Evolutionary conservation across 64 coral and sea anemone species (phyloP).

Genomic region (Montipora sp.): DNA sequence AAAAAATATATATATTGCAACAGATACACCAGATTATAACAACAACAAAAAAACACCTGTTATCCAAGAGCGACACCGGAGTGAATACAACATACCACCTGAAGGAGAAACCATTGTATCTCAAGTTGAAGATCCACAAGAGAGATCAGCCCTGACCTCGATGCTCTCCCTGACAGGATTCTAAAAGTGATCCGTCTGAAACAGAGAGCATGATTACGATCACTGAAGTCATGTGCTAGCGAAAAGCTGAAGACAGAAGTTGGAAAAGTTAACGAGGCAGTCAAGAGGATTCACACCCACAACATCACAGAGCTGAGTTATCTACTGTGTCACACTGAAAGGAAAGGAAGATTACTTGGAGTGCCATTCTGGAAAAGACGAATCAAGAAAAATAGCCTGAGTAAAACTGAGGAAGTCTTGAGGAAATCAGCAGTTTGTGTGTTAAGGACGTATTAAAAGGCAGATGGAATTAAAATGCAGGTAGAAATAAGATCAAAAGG

Average conservation of each 20-base stretch:
- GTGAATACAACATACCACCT: neutral
- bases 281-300: conserved; percentile 20
- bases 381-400: too few species aligned
- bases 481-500: too few species aligned
- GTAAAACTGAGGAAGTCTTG: too few species aligned
- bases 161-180: conserved; percentile 18
- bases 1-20: too few species aligned
- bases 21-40: too few species aligned
- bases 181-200: conserved; percentile 47
- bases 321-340: neutral
- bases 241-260: conserved; percentile 54
- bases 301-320: conserved; percentile 17
- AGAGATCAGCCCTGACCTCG: conserved; percentile 13
- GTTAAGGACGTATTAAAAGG: too few species aligned
- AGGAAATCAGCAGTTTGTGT: too few species aligned
- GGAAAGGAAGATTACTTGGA: too few species aligned
- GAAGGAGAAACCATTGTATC: neutral
- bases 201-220: conserved; percentile 53
- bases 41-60: too few species aligned
- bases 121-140: neutral
- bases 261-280: conserved; percentile 53
- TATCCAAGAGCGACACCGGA: neutral
- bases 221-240: conserved; percentile 60
- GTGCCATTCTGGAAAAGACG: too few species aligned
- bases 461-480: too few species aligned